phyloP scores from a whole-genome alignment of 2,797 vertebrate genomes.

The Brachymystax lenok region DNA sequence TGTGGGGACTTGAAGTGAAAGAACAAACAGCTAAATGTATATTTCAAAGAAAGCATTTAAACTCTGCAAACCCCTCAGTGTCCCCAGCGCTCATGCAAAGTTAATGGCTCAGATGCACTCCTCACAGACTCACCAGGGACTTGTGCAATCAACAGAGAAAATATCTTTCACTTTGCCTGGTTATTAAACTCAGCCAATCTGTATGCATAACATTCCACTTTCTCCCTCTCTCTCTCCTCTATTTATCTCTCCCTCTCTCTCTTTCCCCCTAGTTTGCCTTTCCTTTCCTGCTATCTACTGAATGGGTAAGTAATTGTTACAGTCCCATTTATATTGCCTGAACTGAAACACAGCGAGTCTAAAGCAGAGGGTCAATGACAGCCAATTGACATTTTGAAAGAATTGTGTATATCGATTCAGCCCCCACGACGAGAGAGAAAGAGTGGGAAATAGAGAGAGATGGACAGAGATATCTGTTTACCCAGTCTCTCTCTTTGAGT shows the following conservation, averaged over 20 bases:
- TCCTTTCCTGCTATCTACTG: conserved; percentile 31
- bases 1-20: conserved; percentile 25
- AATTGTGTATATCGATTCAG: conserved; percentile 23
- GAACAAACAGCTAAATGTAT: conserved; percentile 27
- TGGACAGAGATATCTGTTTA: conserved; percentile 6
- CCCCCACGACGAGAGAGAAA: background rate
- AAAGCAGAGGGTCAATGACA: conserved; percentile 15
- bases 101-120: conserved; percentile 38
- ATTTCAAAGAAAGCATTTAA: conserved; percentile 40
- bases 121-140: conserved; percentile 35
- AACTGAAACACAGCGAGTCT: conserved; percentile 14
- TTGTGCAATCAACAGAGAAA: conserved; percentile 27
- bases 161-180: conserved; percentile 25
- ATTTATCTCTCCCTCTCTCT: conserved; percentile 13
- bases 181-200: conserved; percentile 35
- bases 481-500: background rate
- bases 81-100: conserved; percentile 30
- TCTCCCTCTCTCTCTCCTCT: conserved; percentile 18
- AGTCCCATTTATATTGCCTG: conserved; percentile 14
- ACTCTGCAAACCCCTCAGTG: conserved; percentile 26
- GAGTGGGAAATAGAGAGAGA: conserved; percentile 10
- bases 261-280: conserved; percentile 27
- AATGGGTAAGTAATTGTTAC: conserved; percentile 13
- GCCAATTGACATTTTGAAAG: conserved; percentile 28
- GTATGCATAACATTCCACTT: conserved; percentile 31